Evolutionary conservation across 2,113 vertebrate genomes (phyloP).

Genomic region (Cygnus atratus): DNA sequence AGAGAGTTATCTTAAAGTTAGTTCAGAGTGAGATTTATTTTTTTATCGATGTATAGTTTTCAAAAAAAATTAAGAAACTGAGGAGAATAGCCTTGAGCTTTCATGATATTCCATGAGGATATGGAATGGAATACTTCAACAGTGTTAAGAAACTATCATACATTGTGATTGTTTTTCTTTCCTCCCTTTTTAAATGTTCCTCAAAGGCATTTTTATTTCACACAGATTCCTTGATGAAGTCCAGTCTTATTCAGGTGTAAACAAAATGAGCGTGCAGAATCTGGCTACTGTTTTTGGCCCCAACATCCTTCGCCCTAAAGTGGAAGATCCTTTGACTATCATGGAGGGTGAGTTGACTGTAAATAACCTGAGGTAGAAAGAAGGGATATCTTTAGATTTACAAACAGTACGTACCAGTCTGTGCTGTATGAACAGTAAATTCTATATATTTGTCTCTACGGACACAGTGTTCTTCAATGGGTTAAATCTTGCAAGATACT

Average conservation of each 20-base stretch:
- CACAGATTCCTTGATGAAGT: constrained; percentile 96
- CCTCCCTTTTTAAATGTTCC: not conserved
- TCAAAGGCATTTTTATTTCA: not conserved
- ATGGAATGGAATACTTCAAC: not conserved
- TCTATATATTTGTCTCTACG: not conserved
- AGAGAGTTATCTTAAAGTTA: not conserved
- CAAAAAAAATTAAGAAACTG: not conserved
- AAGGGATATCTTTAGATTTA: not conserved
- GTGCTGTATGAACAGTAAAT: not conserved
- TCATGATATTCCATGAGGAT: not conserved
- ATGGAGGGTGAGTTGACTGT: constrained; percentile 88
- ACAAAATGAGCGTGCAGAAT: constrained; percentile 99
- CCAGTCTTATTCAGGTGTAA: constrained; percentile 93
- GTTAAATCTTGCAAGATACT: not conserved
- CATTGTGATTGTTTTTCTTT: not conserved
- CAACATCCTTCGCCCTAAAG: constrained; percentile 93
- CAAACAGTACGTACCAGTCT: not conserved
- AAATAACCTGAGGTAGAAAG: not conserved
- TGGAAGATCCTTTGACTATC: constrained; percentile 95
- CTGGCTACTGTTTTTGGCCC: constrained; percentile 96
- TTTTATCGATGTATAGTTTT: not conserved
- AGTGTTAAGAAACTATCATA: not conserved
- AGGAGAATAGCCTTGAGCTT: not conserved
- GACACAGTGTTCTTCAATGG: not conserved
- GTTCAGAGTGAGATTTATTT: not conserved